Evolutionary conservation across 1,140 invertebrate genomes (phyloP).

Genomic region (Drosophila elegans): DNA sequence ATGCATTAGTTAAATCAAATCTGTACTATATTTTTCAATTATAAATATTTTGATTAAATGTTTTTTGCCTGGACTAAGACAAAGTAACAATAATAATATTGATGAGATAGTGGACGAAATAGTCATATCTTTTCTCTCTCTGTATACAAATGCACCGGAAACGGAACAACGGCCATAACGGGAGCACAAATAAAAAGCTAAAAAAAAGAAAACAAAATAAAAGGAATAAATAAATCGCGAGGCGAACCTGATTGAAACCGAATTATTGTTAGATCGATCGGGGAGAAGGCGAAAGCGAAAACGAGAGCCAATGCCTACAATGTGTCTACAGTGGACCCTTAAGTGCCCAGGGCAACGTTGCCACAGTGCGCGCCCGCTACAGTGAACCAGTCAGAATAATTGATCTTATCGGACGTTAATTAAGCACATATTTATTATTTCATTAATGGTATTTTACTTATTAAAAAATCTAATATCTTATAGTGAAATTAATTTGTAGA

Average conservation of each 20-base stretch:
- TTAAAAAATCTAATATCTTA: no score
- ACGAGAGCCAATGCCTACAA: conserved; percentile 57
- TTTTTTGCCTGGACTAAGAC: no score
- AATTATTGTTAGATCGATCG: conserved; percentile 83
- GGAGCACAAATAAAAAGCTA: conserved; percentile 39
- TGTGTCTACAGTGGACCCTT: conserved; percentile 58
- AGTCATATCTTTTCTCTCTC: neutral
- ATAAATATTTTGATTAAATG: no score
- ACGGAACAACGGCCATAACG: conserved; percentile 41
- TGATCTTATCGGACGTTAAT: neutral
- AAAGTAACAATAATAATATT: neutral
- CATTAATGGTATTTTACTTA: no score
- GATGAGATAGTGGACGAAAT: neutral
- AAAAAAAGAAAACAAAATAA: conserved; percentile 34
- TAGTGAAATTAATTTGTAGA: no score
- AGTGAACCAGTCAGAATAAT: neutral
- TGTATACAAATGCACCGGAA: conserved; percentile 29
- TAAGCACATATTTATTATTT: no score
- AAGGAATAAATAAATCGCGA: conserved; percentile 59
- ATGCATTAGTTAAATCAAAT: no score
- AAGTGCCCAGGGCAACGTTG: conserved; percentile 68
- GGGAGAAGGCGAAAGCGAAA: conserved; percentile 64
- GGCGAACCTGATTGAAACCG: conserved; percentile 71
- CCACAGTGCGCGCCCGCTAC: neutral
- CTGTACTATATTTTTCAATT: no score